A percentile compares a stretch with the other conserved stretches of the same genome.
Evolutionary conservation across 2,888 invertebrate species (phyloP).

Genomic region (Junonia oenone): DNA sequence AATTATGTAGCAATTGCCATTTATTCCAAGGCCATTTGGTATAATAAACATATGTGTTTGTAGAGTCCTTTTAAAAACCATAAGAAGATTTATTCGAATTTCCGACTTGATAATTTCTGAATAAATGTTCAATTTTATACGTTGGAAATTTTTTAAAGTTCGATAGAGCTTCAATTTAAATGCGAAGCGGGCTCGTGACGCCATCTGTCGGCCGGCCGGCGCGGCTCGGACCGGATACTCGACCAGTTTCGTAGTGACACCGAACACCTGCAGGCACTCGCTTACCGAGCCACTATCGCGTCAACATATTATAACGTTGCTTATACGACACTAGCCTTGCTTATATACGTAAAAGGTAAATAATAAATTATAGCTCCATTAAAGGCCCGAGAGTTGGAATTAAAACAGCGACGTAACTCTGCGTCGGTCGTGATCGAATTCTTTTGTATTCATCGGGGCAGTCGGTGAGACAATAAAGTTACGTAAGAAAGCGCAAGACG

Average conservation of each 20-base stretch:
- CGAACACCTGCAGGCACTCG: constrained; percentile 63
- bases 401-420: neutral
- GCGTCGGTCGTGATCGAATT: neutral
- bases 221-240: constrained; percentile 64
- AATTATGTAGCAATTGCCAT: constrained; percentile 2
- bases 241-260: constrained; percentile 72
- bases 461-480: constrained; percentile 62
- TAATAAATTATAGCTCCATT: constrained; percentile 5
- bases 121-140: neutral
- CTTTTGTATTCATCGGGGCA: constrained; percentile 34
- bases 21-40: neutral
- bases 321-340: constrained; percentile 13
- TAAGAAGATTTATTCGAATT: neutral
- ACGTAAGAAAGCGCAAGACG: constrained; percentile 58
- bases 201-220: constrained; percentile 61
- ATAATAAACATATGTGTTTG: neutral
- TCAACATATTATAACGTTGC: constrained; percentile 18
- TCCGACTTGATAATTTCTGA: neutral
- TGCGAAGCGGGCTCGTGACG: constrained; percentile 42
- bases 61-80: neutral
- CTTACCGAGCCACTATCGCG: constrained; percentile 21
- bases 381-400: neutral
- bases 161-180: constrained; percentile 27
- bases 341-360: constrained; percentile 13
- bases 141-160: neutral